Evolutionary conservation across 1,140 invertebrate genomes (phyloP), one percentile per base, ranked within the genome.

Genomic region (Dendroctonus valens): DNA sequence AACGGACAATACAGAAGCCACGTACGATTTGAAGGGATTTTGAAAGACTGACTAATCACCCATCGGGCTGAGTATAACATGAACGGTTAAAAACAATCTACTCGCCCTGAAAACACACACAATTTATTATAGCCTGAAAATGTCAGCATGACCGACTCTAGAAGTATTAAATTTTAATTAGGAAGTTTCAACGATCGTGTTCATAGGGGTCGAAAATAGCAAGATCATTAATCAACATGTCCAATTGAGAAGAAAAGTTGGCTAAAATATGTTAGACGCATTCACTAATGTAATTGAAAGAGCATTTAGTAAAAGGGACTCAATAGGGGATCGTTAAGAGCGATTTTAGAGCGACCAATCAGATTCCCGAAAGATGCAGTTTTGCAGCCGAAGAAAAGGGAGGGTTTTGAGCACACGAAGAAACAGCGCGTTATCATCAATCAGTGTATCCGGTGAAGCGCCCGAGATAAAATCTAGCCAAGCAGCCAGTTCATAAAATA

Each of bases 131-230:
- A 59, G 49, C 58, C 14, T 37, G 26, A 9, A 48, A 59, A 59
- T 26, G 48, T 50, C 48, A 50, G 48, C 12, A 15, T 50, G 42
- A 46, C 58, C 58, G 41, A 58, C 39, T n/a, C 37, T 41, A 59
- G 46, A 11, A 59, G 42, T 41, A 59, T 59, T 59, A 59, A 59
- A 59, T 59, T 59, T 59, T 49, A 59, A 59, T 59, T 59, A 59
- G 58, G 58, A 59, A 59, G 42, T 59, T 59, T 59, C 58, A 12
- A 15, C 55, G 40, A 58, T 58, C 55, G 58, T 59, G 46, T 59
- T 59, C 42, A 48, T 49, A 49, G 58, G 58, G 58, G 46, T 59
- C 46, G 42, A 59, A 59, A 59, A 59, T 49, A 59, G 42, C 58
- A 49, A 38, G 15, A 59, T 59, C 58, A 59, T 59, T 59, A 59